phyloP scores from a whole-genome alignment of 2,797 vertebrate species.

The Garrulus glandarius region DNA sequence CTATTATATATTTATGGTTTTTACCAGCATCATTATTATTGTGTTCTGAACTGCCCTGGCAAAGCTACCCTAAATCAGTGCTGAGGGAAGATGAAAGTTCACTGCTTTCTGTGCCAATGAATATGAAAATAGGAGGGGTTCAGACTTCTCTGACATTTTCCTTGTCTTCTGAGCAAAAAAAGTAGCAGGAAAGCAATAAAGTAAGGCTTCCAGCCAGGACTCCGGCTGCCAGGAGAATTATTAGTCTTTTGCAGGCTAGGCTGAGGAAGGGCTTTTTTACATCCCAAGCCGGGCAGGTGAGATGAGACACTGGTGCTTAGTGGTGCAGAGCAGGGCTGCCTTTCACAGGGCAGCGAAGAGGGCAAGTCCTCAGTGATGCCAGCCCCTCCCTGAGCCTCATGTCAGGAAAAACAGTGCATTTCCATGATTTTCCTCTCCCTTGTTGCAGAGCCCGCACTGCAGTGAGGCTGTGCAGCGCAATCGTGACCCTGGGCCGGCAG shows the following conservation, averaged over 20 bases:
- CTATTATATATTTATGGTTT: neutral
- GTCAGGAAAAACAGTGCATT: neutral
- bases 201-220: neutral
- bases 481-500: neutral
- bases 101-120: neutral
- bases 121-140: neutral
- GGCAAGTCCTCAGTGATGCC: neutral
- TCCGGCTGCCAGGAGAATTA: constrained; percentile 6
- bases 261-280: neutral
- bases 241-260: neutral
- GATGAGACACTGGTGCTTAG: neutral
- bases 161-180: neutral
- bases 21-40: neutral
- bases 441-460: neutral
- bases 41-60: neutral
- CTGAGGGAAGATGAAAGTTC: neutral
- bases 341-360: neutral
- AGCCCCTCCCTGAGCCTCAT: neutral
- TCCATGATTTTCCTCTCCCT: neutral
- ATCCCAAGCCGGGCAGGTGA: neutral
- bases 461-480: neutral
- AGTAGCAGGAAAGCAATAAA: neutral
- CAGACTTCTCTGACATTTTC: neutral
- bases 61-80: neutral
- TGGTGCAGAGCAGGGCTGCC: neutral